Conservation (phyloP, 2,797 vertebrate genomes). For the Gallinago nigripennis region DNA sequence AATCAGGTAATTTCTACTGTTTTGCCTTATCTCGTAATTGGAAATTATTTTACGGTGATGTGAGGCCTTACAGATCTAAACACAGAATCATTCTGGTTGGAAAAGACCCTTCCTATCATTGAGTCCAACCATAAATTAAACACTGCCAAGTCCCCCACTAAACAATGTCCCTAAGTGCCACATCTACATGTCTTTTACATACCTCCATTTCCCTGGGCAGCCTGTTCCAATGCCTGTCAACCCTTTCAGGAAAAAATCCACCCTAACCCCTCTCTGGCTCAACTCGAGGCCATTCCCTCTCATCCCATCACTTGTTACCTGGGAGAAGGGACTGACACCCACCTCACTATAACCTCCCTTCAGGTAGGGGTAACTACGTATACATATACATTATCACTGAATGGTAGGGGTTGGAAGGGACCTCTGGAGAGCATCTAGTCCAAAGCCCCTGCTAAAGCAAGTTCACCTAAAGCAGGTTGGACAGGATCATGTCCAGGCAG, state of each 20-base stretch:
- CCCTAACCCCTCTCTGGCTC: background rate
- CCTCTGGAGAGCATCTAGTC: background rate
- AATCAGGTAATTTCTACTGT: background rate
- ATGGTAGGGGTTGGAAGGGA: background rate
- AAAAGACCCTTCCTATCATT: background rate
- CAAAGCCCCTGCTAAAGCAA: background rate
- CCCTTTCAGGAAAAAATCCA: background rate
- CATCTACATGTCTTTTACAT: background rate
- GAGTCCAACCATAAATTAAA: background rate
- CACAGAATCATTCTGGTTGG: background rate
- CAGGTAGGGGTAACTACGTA: background rate
- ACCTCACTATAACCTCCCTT: background rate
- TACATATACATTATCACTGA: background rate
- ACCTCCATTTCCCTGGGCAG: background rate
- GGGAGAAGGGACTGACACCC: background rate
- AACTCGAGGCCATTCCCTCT: background rate
- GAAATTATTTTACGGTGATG: background rate
- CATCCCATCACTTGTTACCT: background rate
- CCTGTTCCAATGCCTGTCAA: background rate
- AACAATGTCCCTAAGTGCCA: background rate
- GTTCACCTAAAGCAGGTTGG: background rate
- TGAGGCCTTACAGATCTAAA: background rate
- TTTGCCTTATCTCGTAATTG: background rate
- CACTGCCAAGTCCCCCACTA: background rate
- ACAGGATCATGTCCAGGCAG: background rate